Evolutionary conservation across 2,888 invertebrate species (phyloP).

Genomic region (Drepana falcataria): DNA sequence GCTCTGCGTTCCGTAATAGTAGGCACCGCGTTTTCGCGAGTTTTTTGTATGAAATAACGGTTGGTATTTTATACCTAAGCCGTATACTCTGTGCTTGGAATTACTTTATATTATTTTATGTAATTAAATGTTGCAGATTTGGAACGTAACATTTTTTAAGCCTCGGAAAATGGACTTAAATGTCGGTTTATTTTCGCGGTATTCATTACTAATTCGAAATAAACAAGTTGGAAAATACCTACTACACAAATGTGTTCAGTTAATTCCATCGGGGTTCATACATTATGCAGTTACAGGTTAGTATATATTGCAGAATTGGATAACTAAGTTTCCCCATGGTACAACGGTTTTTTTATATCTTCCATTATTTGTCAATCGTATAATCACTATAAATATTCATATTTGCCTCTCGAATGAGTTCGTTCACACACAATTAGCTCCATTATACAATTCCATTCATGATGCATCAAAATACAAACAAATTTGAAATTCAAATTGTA

Average conservation of each 20-base stretch:
- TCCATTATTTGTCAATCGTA: conserved; percentile 34
- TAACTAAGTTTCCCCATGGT: neutral
- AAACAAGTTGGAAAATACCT: no score
- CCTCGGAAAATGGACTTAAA: no score
- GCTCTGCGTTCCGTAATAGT: neutral
- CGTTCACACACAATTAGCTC: conserved; percentile 76
- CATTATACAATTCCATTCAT: conserved; percentile 61
- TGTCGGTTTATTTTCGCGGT: no score
- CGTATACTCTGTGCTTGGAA: no score
- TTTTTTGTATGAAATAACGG: neutral
- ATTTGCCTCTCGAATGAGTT: conserved; percentile 33
- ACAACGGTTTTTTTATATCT: conserved; percentile 1
- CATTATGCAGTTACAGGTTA: no score
- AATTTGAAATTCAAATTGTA: conserved; percentile 71
- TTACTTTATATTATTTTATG: no score
- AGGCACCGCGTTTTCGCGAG: neutral
- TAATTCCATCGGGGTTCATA: no score
- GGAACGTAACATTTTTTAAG: no score
- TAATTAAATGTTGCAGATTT: no score
- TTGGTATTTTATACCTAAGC: neutral
- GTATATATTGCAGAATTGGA: neutral
- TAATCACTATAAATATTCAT: conserved; percentile 68
- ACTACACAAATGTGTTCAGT: no score
- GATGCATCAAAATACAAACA: conserved; percentile 51
- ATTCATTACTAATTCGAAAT: no score